Evolutionary conservation across 1,140 invertebrate genomes (phyloP).

Genomic region (Bombus balteatus): DNA sequence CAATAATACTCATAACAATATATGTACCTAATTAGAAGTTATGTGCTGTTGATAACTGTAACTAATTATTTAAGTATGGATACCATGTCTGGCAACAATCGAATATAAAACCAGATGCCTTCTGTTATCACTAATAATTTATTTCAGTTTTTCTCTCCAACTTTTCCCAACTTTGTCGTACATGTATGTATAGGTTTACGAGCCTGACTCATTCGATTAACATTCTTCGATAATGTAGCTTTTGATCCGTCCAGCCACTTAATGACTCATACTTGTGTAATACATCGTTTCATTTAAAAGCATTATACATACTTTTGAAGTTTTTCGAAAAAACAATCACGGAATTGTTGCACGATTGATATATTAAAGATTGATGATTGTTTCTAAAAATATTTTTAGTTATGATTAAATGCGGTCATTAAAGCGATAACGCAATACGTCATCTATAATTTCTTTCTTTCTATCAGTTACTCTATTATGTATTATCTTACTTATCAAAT

Average conservation of each 20-base stretch:
- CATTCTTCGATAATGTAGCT: conserved; percentile 1
- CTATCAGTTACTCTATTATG: background rate
- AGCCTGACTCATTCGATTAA: conserved; percentile 23
- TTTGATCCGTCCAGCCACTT: background rate
- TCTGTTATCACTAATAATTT: conserved; percentile 33
- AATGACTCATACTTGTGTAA: background rate
- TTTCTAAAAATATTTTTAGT: background rate
- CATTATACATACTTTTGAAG: background rate
- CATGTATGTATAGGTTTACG: background rate
- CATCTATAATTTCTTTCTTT: background rate
- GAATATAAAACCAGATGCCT: conserved; percentile 37
- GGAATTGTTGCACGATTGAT: background rate
- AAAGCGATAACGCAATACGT: background rate
- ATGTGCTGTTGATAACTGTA: background rate
- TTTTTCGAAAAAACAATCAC: background rate
- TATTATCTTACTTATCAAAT: background rate
- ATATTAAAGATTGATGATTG: background rate
- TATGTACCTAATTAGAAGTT: background rate
- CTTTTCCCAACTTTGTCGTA: background rate
- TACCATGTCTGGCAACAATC: conserved; percentile 9
- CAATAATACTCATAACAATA: background rate
- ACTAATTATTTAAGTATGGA: background rate
- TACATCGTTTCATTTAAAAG: background rate
- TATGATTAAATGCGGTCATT: background rate
- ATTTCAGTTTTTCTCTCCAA: background rate